A percentile compares a stretch with the other conserved stretches of the same genome.
phyloP scores from a whole-genome alignment of 2,888 invertebrate genomes.

The Eumerus sabulonum region DNA sequence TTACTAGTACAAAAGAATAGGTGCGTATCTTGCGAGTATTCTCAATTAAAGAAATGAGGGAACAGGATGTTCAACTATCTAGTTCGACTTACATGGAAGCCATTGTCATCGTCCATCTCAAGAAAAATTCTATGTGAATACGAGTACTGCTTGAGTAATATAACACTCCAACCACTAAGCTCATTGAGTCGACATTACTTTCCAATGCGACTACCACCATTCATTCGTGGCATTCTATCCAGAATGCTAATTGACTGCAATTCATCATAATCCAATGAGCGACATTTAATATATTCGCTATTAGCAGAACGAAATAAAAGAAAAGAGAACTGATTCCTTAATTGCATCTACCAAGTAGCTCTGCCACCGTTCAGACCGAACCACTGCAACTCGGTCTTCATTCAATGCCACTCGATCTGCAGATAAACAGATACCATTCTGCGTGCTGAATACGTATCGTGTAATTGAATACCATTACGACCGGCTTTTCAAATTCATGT shows the following conservation, averaged over 20 bases:
- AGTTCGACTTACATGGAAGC: too few species aligned
- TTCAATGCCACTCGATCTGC: constrained; percentile 13
- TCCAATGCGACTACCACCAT: too few species aligned
- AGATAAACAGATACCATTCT: constrained; percentile 1
- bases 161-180: too few species aligned
- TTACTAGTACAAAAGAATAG: too few species aligned
- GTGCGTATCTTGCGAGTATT: too few species aligned
- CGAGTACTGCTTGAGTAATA: too few species aligned
- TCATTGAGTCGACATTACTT: too few species aligned
- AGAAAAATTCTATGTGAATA: too few species aligned
- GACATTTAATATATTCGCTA: not conserved
- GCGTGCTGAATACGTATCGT: constrained; percentile 30
- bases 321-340: not conserved
- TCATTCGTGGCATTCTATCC: too few species aligned
- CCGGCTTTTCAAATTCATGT: constrained; percentile 50
- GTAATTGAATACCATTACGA: constrained; percentile 54
- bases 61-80: too few species aligned
- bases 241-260: not conserved
- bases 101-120: too few species aligned
- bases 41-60: too few species aligned
- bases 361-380: not conserved
- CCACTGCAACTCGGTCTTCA: constrained; percentile 1
- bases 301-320: not conserved
- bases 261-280: constrained; percentile 5
- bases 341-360: not conserved